Evolutionary conservation across 2,797 vertebrate genomes (phyloP).

Genomic region (Ptychobarbus kaznakovi): DNA sequence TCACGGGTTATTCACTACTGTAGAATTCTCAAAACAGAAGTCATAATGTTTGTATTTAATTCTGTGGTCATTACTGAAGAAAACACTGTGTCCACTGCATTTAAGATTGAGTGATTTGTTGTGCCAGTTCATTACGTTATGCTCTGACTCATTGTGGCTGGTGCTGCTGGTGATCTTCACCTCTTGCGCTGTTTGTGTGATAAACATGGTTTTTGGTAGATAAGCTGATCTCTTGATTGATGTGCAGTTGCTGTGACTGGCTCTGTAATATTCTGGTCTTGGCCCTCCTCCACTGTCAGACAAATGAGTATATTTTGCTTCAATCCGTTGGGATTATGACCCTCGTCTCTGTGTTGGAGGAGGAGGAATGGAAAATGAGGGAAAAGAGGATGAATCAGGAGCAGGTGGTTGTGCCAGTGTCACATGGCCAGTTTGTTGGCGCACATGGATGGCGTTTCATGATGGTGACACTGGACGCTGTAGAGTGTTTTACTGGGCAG

Average conservation of each 20-base stretch:
- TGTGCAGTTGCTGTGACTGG: constrained; percentile 16
- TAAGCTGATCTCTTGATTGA: constrained; percentile 39
- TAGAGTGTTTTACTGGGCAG: neutral
- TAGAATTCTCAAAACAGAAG: constrained; percentile 7
- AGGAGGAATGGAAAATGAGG: constrained; percentile 18
- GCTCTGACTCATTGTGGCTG: neutral
- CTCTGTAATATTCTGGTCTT: constrained; percentile 22
- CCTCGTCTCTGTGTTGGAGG: neutral
- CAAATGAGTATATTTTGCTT: constrained; percentile 32
- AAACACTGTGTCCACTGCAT: neutral
- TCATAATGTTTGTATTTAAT: constrained; percentile 9
- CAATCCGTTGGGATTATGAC: constrained; percentile 39
- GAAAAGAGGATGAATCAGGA: constrained; percentile 25
- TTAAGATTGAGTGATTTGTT: neutral
- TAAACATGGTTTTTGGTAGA: constrained; percentile 19
- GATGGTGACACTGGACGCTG: neutral
- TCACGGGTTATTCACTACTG: neutral
- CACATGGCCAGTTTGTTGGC: constrained; percentile 33
- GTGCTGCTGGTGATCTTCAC: neutral
- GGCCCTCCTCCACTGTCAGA: constrained; percentile 12
- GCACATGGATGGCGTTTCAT: neutral
- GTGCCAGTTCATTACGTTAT: constrained; percentile 2
- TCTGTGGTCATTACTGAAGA: neutral
- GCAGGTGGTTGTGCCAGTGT: constrained; percentile 18
- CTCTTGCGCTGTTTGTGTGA: neutral